A percentile compares a stretch with the other conserved stretches of the same genome.
phyloP scores from a whole-genome alignment of 2,113 vertebrate genomes.

The Rissa tridactyla region DNA sequence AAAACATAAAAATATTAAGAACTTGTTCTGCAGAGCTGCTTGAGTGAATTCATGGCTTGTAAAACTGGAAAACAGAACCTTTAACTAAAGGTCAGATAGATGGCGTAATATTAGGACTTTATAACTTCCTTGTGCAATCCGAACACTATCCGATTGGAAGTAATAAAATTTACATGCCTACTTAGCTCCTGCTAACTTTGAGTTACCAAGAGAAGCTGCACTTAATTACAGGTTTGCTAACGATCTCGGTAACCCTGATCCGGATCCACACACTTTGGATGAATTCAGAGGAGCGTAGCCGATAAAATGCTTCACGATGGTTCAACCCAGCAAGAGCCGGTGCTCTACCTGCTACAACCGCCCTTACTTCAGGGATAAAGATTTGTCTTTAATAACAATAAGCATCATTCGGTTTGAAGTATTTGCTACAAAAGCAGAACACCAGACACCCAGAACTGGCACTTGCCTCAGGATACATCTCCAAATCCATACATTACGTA shows the following conservation, averaged over 20 bases:
- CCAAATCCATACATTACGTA: background rate
- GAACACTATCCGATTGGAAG: background rate
- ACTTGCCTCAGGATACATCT: background rate
- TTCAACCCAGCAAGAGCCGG: background rate
- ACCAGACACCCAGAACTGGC: background rate
- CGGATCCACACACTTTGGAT: background rate
- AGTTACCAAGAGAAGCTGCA: background rate
- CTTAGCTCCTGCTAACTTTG: background rate
- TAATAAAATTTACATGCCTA: background rate
- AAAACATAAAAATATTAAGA: background rate
- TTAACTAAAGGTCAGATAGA: background rate
- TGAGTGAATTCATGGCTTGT: background rate
- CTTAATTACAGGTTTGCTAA: background rate
- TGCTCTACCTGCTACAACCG: background rate
- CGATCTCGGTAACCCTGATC: background rate
- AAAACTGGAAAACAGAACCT: background rate
- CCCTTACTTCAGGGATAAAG: background rate
- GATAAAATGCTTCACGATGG: background rate
- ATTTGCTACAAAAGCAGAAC: background rate
- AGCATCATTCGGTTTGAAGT: background rate
- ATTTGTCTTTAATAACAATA: background rate
- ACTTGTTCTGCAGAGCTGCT: background rate
- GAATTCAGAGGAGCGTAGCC: background rate
- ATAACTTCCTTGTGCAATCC: background rate
- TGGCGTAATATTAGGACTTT: background rate